Conservation (phyloP, 2,113 vertebrate species). For the Carassius gibelio region DNA sequence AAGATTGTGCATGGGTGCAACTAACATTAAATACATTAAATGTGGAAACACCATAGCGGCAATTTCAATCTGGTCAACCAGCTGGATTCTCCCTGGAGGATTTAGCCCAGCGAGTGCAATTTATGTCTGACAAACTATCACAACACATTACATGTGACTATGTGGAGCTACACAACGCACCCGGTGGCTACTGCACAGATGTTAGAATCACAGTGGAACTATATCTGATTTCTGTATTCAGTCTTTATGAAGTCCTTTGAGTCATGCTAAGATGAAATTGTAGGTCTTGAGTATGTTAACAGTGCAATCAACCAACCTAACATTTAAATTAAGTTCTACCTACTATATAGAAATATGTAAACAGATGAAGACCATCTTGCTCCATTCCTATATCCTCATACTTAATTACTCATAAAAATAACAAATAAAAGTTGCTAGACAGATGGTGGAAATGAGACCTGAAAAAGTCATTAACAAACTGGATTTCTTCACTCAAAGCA, state of each 20-base stretch:
- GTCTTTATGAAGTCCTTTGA: neutral
- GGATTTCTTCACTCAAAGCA: neutral
- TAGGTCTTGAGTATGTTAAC: neutral
- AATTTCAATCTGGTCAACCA: slow-evolving; percentile 63
- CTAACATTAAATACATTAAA: slow-evolving; percentile 35
- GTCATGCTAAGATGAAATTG: neutral
- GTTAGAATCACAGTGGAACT: slow-evolving; percentile 44
- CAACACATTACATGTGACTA: slow-evolving; percentile 67
- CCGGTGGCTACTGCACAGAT: slow-evolving; percentile 69
- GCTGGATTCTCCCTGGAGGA: slow-evolving; percentile 69
- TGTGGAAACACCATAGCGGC: slow-evolving; percentile 29
- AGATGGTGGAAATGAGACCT: neutral
- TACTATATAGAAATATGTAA: neutral
- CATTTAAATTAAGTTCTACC: neutral
- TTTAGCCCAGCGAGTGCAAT: slow-evolving; percentile 63
- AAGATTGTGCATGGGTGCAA: slow-evolving; percentile 8
- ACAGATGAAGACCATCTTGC: neutral
- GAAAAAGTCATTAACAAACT: slow-evolving; percentile 10
- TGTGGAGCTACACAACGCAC: slow-evolving; percentile 63
- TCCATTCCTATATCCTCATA: neutral
- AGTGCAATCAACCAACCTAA: neutral
- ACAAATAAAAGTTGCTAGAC: neutral
- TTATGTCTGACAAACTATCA: slow-evolving; percentile 71
- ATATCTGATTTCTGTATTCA: slow-evolving; percentile 24
- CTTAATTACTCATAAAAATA: slow-evolving; percentile 8